Conservation (phyloP, 2,888 invertebrate species). For the Clitarchus hookeri region DNA sequence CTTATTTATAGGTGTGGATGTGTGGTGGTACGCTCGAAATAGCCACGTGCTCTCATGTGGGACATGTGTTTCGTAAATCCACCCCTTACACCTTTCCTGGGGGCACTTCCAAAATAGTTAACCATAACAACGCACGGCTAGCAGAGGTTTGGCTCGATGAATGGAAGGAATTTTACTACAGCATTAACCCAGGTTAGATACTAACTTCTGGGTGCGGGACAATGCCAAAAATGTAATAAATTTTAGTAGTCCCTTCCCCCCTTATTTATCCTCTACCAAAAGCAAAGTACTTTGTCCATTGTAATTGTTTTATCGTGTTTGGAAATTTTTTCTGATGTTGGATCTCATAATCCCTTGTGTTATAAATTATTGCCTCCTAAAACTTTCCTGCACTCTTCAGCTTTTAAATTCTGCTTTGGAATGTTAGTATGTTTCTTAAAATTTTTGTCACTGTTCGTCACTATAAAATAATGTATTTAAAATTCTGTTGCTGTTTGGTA, state of each 20-base stretch:
- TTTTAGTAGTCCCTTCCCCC: background rate
- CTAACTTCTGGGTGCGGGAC: conserved; percentile 20
- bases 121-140: conserved; percentile 97
- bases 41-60: conserved; percentile 92
- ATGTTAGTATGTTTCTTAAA: too few relatives aligned
- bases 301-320: too few relatives aligned
- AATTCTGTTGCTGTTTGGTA: too few relatives aligned
- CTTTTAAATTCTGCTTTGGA: too few relatives aligned
- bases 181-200: conserved; percentile 92
- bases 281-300: too few relatives aligned
- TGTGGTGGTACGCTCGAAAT: conserved; percentile 95
- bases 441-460: too few relatives aligned
- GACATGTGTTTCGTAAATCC: conserved; percentile 96
- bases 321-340: too few relatives aligned
- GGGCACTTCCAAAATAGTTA: conserved; percentile 94
- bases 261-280: too few relatives aligned
- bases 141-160: conserved; percentile 99
- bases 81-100: conserved; percentile 99
- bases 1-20: conserved; percentile 84
- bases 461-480: too few relatives aligned
- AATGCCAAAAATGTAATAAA: conserved; percentile 21
- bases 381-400: too few relatives aligned
- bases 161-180: conserved; percentile 99
- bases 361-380: too few relatives aligned
- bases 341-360: too few relatives aligned